Evolutionary conservation across 2,888 invertebrate genomes (phyloP), one percentile per base, ranked within the genome.

Genomic region (Elysia crispata): DNA sequence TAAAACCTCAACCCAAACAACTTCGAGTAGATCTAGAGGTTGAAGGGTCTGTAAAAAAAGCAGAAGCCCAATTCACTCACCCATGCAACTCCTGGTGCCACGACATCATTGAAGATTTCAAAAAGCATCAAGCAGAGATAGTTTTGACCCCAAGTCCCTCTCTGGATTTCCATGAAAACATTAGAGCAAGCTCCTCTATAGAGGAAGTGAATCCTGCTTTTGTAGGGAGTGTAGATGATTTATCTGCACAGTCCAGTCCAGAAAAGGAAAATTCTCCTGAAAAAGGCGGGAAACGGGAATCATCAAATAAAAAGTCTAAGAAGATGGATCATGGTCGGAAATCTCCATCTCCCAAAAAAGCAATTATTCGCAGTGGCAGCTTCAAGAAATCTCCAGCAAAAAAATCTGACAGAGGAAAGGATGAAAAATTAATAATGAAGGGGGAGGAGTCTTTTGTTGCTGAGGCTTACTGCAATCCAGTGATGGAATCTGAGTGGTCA

Each of bases 391-490:
- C 80, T 31, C 70, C 76, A 0, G 60, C 54, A 15, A 78, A 78
- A 50, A 64, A 6, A 28, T n/a, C 74, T 74, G 74, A 75, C 23
- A 13, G 28, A 31, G 79, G 79, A 8, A 81, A 79, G 5, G 31
- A 57, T 15, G 76, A 41, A 41, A 41, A 41, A 41, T 11, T 80
- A 54, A 28, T 79, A 50, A 74, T 79, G 20, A 8, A 18, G 31
- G 67, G 66, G 11, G 72, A 76, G 49, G 79, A 78, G n/a, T 25
- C 76, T 75, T 80, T 77, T 33, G 30, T 25, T 13, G 81, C 81
- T 62, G 77, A 83, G 80, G 88, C 85, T 0, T 89, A 88, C 85
- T 86, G 87, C 80, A 88, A 88, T 80, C 88, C 86, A 60, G 84
- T 79, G 11, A 50, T 87, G 75, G 84, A 82, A 49, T 81, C 82